Conservation (phyloP, 1,140 invertebrate genomes). For the Aphis gossypii region DNA sequence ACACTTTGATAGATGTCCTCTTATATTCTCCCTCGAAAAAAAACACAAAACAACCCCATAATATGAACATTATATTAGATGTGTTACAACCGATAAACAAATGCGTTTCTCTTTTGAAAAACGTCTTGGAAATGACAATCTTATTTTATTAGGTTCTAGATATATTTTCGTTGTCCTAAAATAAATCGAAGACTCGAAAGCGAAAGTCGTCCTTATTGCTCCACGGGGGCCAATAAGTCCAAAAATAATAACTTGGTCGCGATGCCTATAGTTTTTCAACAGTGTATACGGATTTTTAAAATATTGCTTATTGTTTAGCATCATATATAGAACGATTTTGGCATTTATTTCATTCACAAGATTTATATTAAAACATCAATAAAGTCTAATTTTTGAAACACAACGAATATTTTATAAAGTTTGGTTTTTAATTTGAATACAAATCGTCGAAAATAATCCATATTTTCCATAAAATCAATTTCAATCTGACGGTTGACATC, state of each 20-base stretch:
- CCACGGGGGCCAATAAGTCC: constrained; percentile 3
- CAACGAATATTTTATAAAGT: neutral
- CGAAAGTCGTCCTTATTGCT: neutral
- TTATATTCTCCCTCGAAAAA: neutral
- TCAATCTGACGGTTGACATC: neutral
- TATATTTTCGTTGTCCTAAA: constrained; percentile 2
- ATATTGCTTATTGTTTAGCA: neutral
- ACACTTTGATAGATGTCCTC: neutral
- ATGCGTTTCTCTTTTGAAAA: constrained; percentile 21
- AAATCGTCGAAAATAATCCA: neutral
- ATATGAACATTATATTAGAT: neutral
- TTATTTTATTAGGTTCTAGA: constrained; percentile 36
- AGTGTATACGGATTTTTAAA: neutral
- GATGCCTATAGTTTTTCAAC: neutral
- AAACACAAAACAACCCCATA: neutral
- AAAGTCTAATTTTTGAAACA: neutral
- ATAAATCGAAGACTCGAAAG: neutral
- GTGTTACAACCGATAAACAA: constrained; percentile 12
- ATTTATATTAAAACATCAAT: neutral
- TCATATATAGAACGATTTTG: neutral
- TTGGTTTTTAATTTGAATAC: neutral
- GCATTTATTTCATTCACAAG: neutral
- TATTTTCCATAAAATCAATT: neutral
- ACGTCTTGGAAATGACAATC: constrained; percentile 19
- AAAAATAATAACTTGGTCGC: neutral